Base-by-base conservation (phyloP, 2,113 vertebrate species). In the Colius striatus region DNA sequence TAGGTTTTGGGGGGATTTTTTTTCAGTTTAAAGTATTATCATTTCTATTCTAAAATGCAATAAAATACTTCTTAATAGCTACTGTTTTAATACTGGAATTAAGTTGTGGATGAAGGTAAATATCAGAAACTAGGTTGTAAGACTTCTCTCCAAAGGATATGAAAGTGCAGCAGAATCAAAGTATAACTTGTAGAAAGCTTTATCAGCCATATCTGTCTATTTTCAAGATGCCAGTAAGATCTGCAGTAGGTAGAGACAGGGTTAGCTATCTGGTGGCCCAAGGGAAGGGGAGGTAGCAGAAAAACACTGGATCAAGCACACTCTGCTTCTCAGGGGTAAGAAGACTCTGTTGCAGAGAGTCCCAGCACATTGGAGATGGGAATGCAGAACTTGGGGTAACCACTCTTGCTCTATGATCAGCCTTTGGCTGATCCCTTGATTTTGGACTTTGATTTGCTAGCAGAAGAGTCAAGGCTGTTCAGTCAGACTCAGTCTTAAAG, bases 401-500 rank as follows among this genome's bases (percentile, higher is more conserved):
- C 74, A 48, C 4, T 60, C 41, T 45, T 54, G 11, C 13, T 67
- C 47, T 63, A 1, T 6, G 22, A 60, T 34, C 30, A 20, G 6
- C 14, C 57, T 47, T 32, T 78, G 43, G 6, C 70, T 67, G 47
- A 17, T 66, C 25, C 38, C 65, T 60, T 38, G 34, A 4, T 71
- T 22, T 60, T 60, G 34, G 41, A 29, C 16, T 60, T 30, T 5
- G 19, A 29, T 57, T 67, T 36, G 29, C 16, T 71, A 50, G 29
- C 12, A 45, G 53, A 20, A 48, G 41, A 72, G 53, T 41, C 0
- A 0, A 48, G 27, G 9, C 50, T 61, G 2, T 65, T 41, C 65
- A 55, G 25, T 19, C 43, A 68, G 43, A 62, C 27, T 54, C 34
- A 20, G 41, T 48, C 43, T 83, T 38, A 14, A 16, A 23, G 55